Evolutionary conservation across 2,113 vertebrate species (phyloP), one percentile per base, ranked within the genome.

Genomic region (Protomyctophum bolini): DNA sequence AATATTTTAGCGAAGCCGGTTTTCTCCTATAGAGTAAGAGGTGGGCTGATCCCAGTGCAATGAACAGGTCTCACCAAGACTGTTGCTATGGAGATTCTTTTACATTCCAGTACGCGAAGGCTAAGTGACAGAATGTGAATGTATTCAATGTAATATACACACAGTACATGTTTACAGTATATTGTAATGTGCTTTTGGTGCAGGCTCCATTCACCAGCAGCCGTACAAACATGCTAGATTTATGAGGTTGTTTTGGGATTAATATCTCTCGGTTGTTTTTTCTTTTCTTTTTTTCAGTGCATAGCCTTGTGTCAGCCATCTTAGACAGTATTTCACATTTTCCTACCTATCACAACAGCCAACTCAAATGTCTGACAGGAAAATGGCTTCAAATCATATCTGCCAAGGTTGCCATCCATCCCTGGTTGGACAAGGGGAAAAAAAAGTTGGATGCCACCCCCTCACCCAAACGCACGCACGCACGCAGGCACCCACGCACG

Each of bases 1-100:
- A 95, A 96, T 97, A 95, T 94, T 94, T 96, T 93, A 94, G 91
- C 93, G 94, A 93, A 92, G 93, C 83, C 93, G 89, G 94, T 94
- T 93, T 92, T 76, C 89, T 70, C 65, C 87, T 64, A 83, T 95
- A 92, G 93, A 93, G 93, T 92, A 92, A 91, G 81, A 28, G 62
- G 83, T 85, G 52, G 82, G 87, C 86, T 83, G 63, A 90, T 88
- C 80, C 80, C 85, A 85, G 83, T 72, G 45, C 91, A 82, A 71
- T 71, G 81, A 77, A 88, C 88, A 86, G 84, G 87, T 90, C 84
- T 80, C 82, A 85, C 88, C 89, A 86, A 89, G 91, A 88, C 88
- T 10, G 93, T 95, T 95, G 88, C 94, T 92, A 92, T 93, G 82
- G 94, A 92, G 94, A 95, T 95, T 49, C 0, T 85, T 89, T 88